These are phyloP conservation scores for Saimiri boliviensis DNA, from an alignment of 2,113 vertebrate genomes.

Conservation along the genomic window DNA sequence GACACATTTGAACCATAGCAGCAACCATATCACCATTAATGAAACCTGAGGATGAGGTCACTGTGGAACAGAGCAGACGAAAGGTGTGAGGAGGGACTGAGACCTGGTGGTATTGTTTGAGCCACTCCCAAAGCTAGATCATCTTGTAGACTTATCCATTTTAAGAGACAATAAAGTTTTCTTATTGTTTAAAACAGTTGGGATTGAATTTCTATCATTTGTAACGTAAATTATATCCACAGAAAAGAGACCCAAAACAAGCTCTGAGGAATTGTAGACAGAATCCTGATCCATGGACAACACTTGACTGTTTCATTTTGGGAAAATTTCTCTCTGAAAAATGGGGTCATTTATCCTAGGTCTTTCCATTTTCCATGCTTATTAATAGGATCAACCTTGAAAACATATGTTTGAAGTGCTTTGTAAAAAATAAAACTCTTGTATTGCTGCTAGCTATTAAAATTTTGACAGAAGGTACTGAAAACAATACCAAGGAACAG, in stretches of 20 bases:
- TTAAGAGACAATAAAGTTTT: neutral
- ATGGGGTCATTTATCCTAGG: neutral
- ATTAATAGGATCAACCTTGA: neutral
- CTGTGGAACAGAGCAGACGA: neutral
- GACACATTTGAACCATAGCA: neutral
- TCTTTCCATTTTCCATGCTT: neutral
- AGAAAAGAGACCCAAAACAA: neutral
- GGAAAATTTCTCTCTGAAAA: slow-evolving; percentile 9
- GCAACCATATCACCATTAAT: neutral
- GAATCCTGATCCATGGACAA: neutral
- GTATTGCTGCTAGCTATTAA: neutral
- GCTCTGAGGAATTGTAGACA: neutral
- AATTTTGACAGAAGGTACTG: neutral
- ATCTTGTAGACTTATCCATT: neutral
- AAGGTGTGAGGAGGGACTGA: neutral
- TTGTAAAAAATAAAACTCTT: slow-evolving; percentile 1
- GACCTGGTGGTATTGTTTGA: neutral
- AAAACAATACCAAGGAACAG: neutral
- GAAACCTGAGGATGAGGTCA: neutral
- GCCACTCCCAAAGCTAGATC: neutral
- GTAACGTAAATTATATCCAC: neutral
- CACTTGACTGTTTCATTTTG: neutral
- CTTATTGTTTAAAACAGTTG: neutral
- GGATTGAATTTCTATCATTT: neutral
- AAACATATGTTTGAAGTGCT: slow-evolving; percentile 1